A percentile compares a stretch with the other conserved stretches of the same genome.
These are phyloP conservation scores for Manacus vitellinus DNA, from an alignment of 2,113 vertebrate species.

Conservation along the genomic window DNA sequence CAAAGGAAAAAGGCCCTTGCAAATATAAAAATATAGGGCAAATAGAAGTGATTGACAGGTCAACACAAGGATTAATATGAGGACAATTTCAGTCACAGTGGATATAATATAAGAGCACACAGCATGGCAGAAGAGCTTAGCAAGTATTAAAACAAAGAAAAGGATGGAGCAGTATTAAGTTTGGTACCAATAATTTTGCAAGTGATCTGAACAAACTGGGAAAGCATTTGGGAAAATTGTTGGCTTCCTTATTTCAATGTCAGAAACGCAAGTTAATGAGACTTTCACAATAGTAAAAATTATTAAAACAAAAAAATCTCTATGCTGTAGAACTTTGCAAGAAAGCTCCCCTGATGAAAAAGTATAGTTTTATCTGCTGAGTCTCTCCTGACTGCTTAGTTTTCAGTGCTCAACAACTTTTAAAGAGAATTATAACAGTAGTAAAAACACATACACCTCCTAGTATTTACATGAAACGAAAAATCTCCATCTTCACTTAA, in stretches of 20 bases:
- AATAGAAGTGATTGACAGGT: not conserved
- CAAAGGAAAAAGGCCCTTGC: not conserved
- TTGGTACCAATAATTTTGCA: not conserved
- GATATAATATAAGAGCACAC: not conserved
- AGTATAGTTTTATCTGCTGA: not conserved
- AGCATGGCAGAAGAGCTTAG: not conserved
- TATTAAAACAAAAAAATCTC: not conserved
- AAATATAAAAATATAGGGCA: not conserved
- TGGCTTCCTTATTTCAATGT: not conserved
- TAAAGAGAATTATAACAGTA: not conserved
- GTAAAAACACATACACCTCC: not conserved
- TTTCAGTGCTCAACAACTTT: not conserved
- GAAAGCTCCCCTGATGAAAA: not conserved
- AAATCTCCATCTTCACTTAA: not conserved
- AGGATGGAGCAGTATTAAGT: not conserved
- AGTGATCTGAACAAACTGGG: not conserved
- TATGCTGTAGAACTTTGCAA: not conserved
- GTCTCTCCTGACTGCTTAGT: not conserved
- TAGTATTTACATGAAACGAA: not conserved
- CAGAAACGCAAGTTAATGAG: not conserved
- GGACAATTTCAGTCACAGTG: not conserved
- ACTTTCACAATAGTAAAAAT: not conserved
- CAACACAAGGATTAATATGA: not conserved
- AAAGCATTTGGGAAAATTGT: not conserved
- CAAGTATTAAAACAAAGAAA: not conserved